Evolutionary conservation across 2,113 vertebrate species (phyloP).

Genomic region (Galbula dea): DNA sequence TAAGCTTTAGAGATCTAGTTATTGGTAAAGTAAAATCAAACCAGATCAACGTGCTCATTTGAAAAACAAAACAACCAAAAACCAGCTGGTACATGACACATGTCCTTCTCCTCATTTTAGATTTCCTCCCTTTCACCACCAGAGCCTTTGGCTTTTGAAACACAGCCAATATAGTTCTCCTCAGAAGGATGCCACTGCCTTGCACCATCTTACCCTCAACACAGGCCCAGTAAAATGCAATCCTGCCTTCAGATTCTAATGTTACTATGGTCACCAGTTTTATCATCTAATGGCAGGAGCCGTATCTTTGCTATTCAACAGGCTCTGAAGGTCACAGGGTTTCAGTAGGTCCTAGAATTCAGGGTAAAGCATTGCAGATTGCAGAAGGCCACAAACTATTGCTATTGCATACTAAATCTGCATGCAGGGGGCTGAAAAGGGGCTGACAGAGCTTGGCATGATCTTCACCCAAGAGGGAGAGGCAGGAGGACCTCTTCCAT

Average conservation of each 20-base stretch:
- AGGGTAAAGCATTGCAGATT: not conserved
- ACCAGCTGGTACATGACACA: not conserved
- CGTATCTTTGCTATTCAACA: not conserved
- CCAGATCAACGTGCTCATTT: not conserved
- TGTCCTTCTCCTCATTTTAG: not conserved
- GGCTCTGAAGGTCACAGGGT: not conserved
- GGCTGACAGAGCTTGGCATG: not conserved
- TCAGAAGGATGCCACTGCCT: not conserved
- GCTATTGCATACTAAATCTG: not conserved
- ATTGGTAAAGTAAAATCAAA: not conserved
- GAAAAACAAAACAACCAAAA: not conserved
- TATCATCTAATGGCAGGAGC: not conserved
- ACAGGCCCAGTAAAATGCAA: not conserved
- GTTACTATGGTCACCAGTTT: not conserved
- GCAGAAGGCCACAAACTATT: not conserved
- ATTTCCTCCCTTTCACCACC: not conserved
- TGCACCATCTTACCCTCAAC: not conserved
- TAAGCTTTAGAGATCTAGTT: rapidly evolving
- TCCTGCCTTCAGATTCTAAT: not conserved
- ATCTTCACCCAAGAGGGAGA: not conserved
- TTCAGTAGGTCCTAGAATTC: not conserved
- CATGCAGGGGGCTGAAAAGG: rapidly evolving
- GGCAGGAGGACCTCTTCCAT: not conserved
- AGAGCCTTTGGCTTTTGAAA: not conserved
- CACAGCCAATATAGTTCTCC: not conserved